Evolutionary conservation across 2,113 vertebrate genomes (phyloP).

Genomic region (Pluvialis apricaria): DNA sequence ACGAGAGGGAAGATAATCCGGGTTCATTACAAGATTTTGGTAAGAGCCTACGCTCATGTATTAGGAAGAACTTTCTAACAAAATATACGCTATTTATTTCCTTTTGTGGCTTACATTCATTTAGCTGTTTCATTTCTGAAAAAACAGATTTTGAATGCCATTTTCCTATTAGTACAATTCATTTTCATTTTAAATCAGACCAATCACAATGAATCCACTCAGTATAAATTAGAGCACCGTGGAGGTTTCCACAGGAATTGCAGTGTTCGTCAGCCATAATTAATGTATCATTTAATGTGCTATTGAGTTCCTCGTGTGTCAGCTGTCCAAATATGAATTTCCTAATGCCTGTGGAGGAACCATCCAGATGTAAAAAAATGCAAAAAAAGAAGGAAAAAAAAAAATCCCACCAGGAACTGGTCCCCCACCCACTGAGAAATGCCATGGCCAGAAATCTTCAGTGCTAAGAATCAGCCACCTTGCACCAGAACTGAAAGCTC

Average conservation of each 20-base stretch:
- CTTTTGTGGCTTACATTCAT: not conserved
- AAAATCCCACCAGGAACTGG: not conserved
- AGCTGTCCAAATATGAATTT: slow-evolving; percentile 29
- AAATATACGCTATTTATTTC: not conserved
- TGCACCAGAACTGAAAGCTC: not conserved
- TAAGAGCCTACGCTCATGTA: not conserved
- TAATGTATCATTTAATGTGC: not conserved
- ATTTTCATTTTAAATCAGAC: slow-evolving; percentile 1
- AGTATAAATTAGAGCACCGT: not conserved
- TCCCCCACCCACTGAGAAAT: not conserved
- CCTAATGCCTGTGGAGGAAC: not conserved
- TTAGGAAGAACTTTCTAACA: not conserved
- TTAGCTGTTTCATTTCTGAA: not conserved
- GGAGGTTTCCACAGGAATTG: not conserved
- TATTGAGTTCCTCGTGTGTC: not conserved
- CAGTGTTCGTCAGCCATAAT: not conserved
- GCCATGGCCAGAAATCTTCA: not conserved
- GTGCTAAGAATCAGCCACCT: not conserved
- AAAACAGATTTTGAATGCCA: not conserved
- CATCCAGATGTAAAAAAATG: not conserved
- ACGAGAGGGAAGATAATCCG: not conserved
- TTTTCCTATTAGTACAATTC: not conserved
- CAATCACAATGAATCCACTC: not conserved
- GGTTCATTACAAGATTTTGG: not conserved
- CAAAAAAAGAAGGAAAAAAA: not conserved